These are phyloP conservation scores for Paralichthys olivaceus DNA, from an alignment of 2,113 vertebrate genomes.

Conservation along the genomic window DNA sequence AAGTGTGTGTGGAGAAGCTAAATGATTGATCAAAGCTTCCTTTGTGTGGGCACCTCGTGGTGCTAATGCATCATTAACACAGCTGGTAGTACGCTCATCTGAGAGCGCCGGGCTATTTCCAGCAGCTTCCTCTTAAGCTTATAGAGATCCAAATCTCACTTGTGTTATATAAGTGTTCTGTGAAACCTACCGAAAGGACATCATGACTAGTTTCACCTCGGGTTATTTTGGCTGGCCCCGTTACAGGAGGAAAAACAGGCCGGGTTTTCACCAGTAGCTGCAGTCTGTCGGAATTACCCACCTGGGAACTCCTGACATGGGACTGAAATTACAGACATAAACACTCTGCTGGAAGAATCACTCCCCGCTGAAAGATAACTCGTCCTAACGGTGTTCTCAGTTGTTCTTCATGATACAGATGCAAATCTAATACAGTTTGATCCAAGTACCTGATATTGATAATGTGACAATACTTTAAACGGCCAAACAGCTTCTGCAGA, in stretches of 20 bases:
- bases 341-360: not conserved
- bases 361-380: conserved; percentile 25
- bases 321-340: conserved; percentile 37
- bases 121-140: conserved; percentile 61
- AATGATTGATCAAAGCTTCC: conserved; percentile 70
- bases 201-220: conserved; percentile 31
- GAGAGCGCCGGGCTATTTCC: conserved; percentile 57
- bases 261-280: not conserved
- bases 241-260: conserved; percentile 11
- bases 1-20: conserved; percentile 44
- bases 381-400: not conserved
- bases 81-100: conserved; percentile 59
- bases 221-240: conserved; percentile 38
- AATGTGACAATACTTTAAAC: not conserved
- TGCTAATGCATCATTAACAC: conserved; percentile 73
- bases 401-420: not conserved
- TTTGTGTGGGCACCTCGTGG: conserved; percentile 70
- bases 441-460: not conserved
- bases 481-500: too few species aligned
- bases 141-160: conserved; percentile 66
- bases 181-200: conserved; percentile 33
- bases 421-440: not conserved
- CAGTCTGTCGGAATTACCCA: conserved; percentile 36
- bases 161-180: conserved; percentile 55
- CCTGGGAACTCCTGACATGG: conserved; percentile 14